Conservation (phyloP, 2,113 vertebrate genomes). For the Malurus cyaneus region DNA sequence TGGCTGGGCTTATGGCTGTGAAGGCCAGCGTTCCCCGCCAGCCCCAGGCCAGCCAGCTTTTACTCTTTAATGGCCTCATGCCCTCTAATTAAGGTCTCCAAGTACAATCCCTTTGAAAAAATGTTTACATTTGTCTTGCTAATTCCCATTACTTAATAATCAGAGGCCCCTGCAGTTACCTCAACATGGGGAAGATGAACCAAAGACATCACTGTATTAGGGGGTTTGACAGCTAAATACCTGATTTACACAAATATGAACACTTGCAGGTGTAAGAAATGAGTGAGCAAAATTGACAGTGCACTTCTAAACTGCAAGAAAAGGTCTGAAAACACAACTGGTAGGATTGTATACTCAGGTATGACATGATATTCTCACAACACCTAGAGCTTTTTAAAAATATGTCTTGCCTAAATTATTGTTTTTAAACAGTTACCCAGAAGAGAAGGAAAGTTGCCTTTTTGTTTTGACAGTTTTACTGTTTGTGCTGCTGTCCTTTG, state of each 20-base stretch:
- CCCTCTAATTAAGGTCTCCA: slow-evolving; percentile 58
- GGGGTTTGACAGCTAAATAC: neutral
- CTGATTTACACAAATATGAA: neutral
- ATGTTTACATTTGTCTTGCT: slow-evolving; percentile 60
- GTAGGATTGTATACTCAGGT: neutral
- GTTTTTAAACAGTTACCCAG: neutral
- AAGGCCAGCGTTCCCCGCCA: neutral
- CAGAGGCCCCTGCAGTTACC: slow-evolving; percentile 5
- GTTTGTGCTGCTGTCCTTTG: neutral
- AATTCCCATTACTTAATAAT: slow-evolving; percentile 38
- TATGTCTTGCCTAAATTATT: neutral
- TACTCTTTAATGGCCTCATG: slow-evolving; percentile 42
- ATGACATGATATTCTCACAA: neutral
- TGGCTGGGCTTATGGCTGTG: neutral
- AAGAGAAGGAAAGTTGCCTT: neutral
- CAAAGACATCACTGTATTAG: neutral
- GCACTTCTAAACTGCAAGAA: neutral
- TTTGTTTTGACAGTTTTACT: neutral
- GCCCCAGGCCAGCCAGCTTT: slow-evolving; percentile 7
- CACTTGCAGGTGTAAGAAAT: neutral
- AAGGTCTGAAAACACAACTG: neutral
- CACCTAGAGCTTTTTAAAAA: neutral
- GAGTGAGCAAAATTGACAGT: neutral
- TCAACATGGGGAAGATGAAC: neutral
- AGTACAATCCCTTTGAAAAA: slow-evolving; percentile 57